Conservation (phyloP, 2,888 invertebrate species). For the Hedychridium roseum region DNA sequence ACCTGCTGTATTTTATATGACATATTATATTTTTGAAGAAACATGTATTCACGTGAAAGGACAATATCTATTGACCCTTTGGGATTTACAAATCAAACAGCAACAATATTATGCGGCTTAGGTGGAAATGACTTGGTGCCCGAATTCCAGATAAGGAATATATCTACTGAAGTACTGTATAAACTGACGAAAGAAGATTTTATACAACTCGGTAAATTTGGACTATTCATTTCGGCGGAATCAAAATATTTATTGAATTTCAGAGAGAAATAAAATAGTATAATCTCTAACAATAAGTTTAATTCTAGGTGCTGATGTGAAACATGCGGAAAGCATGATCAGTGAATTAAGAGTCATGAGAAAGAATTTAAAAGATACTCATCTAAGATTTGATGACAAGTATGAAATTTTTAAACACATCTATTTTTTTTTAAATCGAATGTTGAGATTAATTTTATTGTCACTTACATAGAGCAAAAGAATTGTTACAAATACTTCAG, state of each 20-base stretch:
- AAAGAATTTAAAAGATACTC: background rate
- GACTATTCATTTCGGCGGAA: too few species aligned
- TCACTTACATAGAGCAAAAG: slow-evolving; percentile 15
- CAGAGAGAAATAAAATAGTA: too few species aligned
- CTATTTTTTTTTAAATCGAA: background rate
- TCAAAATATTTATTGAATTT: too few species aligned
- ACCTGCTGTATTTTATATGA: too few species aligned
- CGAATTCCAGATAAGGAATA: slow-evolving; percentile 36
- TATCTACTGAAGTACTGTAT: slow-evolving; percentile 39
- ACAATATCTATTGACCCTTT: slow-evolving; percentile 31
- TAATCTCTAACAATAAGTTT: background rate
- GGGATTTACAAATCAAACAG: slow-evolving; percentile 44
- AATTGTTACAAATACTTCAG: slow-evolving; percentile 25
- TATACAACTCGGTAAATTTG: slow-evolving; percentile 35
- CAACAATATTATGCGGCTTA: slow-evolving; percentile 37
- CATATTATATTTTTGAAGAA: too few species aligned
- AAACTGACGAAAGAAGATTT: slow-evolving; percentile 41
- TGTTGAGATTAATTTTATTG: background rate
- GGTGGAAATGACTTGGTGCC: slow-evolving; percentile 36
- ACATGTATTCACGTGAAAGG: too few species aligned
- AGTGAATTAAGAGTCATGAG: background rate
- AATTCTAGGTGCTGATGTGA: slow-evolving; percentile 16
- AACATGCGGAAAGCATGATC: slow-evolving; percentile 8
- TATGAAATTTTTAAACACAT: slow-evolving; percentile 1
- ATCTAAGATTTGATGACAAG: background rate